Evolutionary conservation across 2,888 invertebrate genomes (phyloP), one percentile per base, ranked within the genome.

Genomic region (Sesia bembeciformis): DNA sequence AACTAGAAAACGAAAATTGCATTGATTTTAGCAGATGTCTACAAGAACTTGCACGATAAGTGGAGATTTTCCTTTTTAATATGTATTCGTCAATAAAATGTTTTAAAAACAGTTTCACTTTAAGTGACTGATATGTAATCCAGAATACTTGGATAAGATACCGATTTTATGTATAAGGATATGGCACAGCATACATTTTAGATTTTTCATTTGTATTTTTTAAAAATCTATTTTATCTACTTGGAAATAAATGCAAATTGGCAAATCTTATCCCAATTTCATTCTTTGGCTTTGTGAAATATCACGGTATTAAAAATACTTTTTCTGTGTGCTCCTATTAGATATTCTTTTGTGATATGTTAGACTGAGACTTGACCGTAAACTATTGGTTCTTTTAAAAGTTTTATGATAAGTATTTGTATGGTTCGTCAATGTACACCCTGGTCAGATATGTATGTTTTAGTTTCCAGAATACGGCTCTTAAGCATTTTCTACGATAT

Each of bases 231-330:
- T 64, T 68, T 68, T 68, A 72, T 62, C 40, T 70, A 73, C 75
- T 64, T 70, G 68, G 68, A 78, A 74, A 74, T 85, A 83, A 81
- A 83, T 84, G 84, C 84, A 66, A 61, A 66, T 69, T 62, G 72
- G 74, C 70, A 75, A 72, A 68, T 68, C 69, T 72, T 68, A 74
- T 78, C 72, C 76, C 72, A 75, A 67, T 68, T 70, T 64, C 75
- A 79, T 74, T 89, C 87, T 88, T 89, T 89, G 89, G 89, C 75
- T 85, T 84, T 85, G 82, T 82, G 86, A 84, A 77, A 78, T 88
- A 88, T 89, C 88, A 89, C 88, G 78, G 80, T 73, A 77, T 84
- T 76, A 76, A 70, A 81, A 79, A 84, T 81, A 78, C 80, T 83
- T 79, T 60, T 72, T 70, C 68, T 62, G 63, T 68, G 68, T 65